Conservation (phyloP, 35 echinoderm and acorn worm genomes). For the Heliocidaris tuberculata region DNA sequence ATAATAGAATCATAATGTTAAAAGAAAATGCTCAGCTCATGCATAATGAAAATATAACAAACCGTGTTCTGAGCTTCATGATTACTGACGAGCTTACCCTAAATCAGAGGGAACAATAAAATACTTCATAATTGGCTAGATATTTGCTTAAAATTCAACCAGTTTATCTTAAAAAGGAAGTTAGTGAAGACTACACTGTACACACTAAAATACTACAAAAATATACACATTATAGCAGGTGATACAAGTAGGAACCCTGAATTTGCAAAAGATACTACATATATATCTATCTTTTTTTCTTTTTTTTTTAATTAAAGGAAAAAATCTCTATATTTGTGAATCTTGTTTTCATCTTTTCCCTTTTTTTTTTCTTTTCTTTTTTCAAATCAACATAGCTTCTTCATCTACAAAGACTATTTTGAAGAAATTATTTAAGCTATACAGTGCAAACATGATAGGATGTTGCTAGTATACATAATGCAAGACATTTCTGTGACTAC, state of each 20-base stretch:
- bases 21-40: background rate
- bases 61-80: background rate
- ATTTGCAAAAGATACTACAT: background rate
- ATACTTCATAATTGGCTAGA: background rate
- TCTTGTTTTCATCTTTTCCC: no score
- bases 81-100: background rate
- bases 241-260: background rate
- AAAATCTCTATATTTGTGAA: background rate
- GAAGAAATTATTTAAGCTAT: background rate
- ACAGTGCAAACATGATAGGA: background rate
- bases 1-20: background rate
- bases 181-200: background rate
- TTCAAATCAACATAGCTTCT: background rate
- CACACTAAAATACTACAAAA: slow-evolving; percentile 4
- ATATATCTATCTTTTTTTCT: background rate
- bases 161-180: background rate
- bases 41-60: background rate
- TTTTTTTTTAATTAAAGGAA: background rate
- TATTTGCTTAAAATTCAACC: background rate
- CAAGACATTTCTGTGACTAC: background rate
- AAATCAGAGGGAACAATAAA: background rate
- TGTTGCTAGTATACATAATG: background rate
- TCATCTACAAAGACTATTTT: background rate
- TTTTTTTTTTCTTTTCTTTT: background rate
- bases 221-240: background rate